Evolutionary conservation across 2,797 vertebrate species (phyloP), one percentile per base, ranked within the genome.

Genomic region (Rhinogobio ventralis): DNA sequence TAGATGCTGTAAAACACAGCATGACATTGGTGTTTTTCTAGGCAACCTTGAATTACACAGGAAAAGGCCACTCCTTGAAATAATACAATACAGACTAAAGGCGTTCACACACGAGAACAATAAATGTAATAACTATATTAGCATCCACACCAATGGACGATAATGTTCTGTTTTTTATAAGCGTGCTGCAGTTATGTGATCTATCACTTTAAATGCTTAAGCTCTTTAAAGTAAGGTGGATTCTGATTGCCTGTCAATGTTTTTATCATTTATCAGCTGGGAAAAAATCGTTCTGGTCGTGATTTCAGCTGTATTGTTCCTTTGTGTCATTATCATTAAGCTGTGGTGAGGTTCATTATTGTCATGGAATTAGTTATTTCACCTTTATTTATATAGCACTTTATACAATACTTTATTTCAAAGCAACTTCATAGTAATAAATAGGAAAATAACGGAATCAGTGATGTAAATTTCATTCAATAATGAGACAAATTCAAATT

Each of bases 41-140:
- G 33, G 49, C 73, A 82, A 86, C 88, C 89, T 89, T 88, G 88
- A 89, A 84, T 85, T 76, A 60, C 64, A 64, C 69, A 79, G 36
- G 67, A 67, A 83, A 82, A 66, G 25, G 42, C 28, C 71, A 49
- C 20, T 62, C 62, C 46, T 74, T 78, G 25, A 78, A 69, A 60
- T 85, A 76, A 79, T n/a, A 57, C 4, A 11, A n/a, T 57, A 57
- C 55, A n/a, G 10, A n/a, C 4, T n/a, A 57, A n/a, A n/a, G 23
- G 55, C 4, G 3, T 57, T 30, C 9, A 45, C 20, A 45, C 13
- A 57, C 68, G 25, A 46, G 7, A 71, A 25, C 11, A 2, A 71
- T 45, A 25, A 45, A 23, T 71, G 13, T 8, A 42, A 42, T n/a
- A 45, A 15, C 68, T n/a, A 57, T n/a, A 57, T 20, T 23, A 9